phyloP scores from a whole-genome alignment of 1,140 invertebrate genomes.

The Pogonus chalceus region DNA sequence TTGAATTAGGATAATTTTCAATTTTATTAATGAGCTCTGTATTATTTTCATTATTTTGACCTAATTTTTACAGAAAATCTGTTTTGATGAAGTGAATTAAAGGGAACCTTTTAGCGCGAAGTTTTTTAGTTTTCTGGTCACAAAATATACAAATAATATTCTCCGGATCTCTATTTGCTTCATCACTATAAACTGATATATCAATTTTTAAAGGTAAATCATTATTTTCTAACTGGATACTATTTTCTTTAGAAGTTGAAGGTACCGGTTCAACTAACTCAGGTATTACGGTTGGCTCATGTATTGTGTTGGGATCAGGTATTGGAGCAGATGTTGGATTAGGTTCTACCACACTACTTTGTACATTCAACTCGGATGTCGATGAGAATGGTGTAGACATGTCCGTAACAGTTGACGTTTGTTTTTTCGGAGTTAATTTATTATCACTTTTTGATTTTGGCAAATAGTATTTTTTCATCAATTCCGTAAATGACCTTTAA shows the following conservation, averaged over 20 bases:
- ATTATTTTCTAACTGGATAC: conserved; percentile 2
- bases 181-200: too few species aligned
- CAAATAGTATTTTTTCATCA: conserved; percentile 16
- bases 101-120: too few species aligned
- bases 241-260: conserved; percentile 13
- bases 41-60: conserved; percentile 8
- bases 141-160: too few species aligned
- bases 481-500: conserved; percentile 15
- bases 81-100: conserved; percentile 10
- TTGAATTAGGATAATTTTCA: conserved; percentile 6
- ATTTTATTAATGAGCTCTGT: conserved; percentile 14
- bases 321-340: background rate
- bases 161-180: too few species aligned
- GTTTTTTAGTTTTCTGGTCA: too few species aligned
- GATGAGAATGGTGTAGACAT: background rate
- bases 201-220: conserved; percentile 8
- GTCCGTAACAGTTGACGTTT: background rate
- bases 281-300: too few species aligned
- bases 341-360: too few species aligned
- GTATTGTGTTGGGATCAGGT: background rate
- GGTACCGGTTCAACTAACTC: conserved; percentile 14
- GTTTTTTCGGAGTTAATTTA: conserved; percentile 2
- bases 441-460: background rate
- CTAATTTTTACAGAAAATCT: conserved; percentile 8
- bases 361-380: background rate